Evolutionary conservation across 2,797 vertebrate species (phyloP).

Genomic region (Oryzias dopingdopingensis): DNA sequence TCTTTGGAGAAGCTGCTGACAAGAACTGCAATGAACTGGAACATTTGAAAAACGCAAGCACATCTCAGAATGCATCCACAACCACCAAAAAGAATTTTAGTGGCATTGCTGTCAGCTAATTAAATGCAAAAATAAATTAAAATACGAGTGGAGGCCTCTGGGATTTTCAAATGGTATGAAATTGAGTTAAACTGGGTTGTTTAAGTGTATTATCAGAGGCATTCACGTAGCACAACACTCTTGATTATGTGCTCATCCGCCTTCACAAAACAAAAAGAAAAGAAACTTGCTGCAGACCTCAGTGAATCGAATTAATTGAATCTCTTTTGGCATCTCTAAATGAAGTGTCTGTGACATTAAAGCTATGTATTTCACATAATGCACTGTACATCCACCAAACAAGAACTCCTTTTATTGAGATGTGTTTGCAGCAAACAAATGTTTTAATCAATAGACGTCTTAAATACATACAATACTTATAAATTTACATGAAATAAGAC

Average conservation of each 20-base stretch:
- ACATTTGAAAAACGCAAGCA: too few species aligned
- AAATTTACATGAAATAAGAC: too few species aligned
- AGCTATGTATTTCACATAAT: background rate
- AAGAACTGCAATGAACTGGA: too few species aligned
- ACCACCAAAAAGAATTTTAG: background rate
- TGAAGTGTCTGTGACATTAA: slow-evolving; percentile 30
- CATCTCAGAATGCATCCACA: too few species aligned
- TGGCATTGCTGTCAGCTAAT: slow-evolving; percentile 24
- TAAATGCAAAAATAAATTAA: slow-evolving; percentile 17
- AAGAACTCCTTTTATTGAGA: too few species aligned
- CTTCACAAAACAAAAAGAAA: slow-evolving; percentile 40
- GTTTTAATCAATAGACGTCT: too few species aligned
- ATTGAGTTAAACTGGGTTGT: slow-evolving; percentile 30
- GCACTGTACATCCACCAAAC: too few species aligned
- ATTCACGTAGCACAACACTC: slow-evolving; percentile 28
- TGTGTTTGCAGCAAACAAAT: too few species aligned
- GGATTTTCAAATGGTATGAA: slow-evolving; percentile 29
- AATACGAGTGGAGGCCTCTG: slow-evolving; percentile 15
- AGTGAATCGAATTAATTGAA: slow-evolving; percentile 48
- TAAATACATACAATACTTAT: too few species aligned
- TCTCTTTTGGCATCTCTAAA: slow-evolving; percentile 31
- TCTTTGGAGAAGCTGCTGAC: too few species aligned
- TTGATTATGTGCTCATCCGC: slow-evolving; percentile 43
- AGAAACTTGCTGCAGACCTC: slow-evolving; percentile 2
- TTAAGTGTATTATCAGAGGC: slow-evolving; percentile 28